phyloP scores from a whole-genome alignment of 2,113 vertebrate genomes.

The Callipepla californica region DNA sequence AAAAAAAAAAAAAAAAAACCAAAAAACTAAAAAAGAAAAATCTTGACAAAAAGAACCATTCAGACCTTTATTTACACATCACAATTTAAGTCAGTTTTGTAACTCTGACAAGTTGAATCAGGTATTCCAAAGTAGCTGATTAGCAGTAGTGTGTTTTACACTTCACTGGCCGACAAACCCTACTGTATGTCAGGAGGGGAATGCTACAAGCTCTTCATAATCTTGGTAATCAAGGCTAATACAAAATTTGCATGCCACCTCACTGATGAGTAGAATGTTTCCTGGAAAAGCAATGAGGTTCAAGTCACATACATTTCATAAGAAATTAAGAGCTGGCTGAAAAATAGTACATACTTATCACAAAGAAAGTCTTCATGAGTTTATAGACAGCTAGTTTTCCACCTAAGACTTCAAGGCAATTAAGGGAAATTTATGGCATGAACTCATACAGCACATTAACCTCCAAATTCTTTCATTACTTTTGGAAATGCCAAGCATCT shows the following conservation, averaged over 20 bases:
- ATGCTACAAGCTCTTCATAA: constrained; percentile 3
- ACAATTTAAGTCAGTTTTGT: neutral
- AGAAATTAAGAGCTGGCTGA: constrained; percentile 7
- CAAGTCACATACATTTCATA: neutral
- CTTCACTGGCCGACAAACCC: neutral
- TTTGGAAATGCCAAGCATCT: neutral
- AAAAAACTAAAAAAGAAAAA: neutral
- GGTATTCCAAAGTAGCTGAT: neutral
- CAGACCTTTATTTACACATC: neutral
- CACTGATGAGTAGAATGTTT: neutral
- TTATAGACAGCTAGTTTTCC: neutral
- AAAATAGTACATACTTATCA: constrained; percentile 3
- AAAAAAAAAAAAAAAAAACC: neutral
- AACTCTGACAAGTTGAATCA: neutral
- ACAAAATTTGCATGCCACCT: constrained; percentile 50
- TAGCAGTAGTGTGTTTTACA: neutral
- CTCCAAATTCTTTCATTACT: neutral
- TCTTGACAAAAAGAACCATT: neutral
- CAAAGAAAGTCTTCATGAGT: neutral
- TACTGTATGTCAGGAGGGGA: neutral
- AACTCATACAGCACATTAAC: neutral
- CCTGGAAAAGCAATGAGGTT: neutral
- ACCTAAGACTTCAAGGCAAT: neutral
- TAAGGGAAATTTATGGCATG: neutral
- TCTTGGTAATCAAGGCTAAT: constrained; percentile 52